Conservation (phyloP, 2,797 vertebrate genomes). For the Etheostoma perlongum region DNA sequence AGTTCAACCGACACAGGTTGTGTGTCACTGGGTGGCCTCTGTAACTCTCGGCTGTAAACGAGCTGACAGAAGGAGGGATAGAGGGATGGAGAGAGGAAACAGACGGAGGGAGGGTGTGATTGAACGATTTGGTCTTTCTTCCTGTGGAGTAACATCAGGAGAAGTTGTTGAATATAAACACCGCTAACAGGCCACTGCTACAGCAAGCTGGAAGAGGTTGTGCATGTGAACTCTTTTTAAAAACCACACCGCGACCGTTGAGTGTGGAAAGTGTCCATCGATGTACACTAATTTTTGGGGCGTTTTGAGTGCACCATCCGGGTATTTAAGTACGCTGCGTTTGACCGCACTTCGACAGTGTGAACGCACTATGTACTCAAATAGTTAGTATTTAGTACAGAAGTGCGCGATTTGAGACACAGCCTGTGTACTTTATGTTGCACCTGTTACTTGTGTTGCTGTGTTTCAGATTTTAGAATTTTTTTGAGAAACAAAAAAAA, state of each 20-base stretch:
- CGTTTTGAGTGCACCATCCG: too few relatives aligned
- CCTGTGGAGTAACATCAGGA: constrained; percentile 62
- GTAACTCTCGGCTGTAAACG: constrained; percentile 55
- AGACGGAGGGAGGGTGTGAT: constrained; percentile 57
- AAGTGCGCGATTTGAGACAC: too few relatives aligned
- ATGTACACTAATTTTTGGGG: too few relatives aligned
- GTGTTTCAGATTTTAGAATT: background rate
- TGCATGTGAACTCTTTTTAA: background rate
- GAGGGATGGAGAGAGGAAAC: constrained; percentile 17
- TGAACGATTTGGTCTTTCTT: constrained; percentile 44
- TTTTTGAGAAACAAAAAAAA: background rate
- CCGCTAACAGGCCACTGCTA: constrained; percentile 6
- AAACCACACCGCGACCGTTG: too few relatives aligned
- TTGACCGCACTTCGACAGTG: too few relatives aligned
- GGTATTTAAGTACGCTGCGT: too few relatives aligned
- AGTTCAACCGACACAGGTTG: constrained; percentile 49
- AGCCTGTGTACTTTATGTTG: background rate
- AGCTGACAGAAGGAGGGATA: constrained; percentile 40
- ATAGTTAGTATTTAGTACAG: too few relatives aligned
- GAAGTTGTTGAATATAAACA: constrained; percentile 61
- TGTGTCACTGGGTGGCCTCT: constrained; percentile 58
- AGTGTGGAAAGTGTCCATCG: too few relatives aligned
- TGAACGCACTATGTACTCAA: too few relatives aligned
- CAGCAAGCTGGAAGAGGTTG: background rate
- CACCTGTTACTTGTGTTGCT: background rate